Evolutionary conservation across 2,113 vertebrate genomes (phyloP), one percentile per base, ranked within the genome.

Genomic region (Nycticryphes semicollaris): DNA sequence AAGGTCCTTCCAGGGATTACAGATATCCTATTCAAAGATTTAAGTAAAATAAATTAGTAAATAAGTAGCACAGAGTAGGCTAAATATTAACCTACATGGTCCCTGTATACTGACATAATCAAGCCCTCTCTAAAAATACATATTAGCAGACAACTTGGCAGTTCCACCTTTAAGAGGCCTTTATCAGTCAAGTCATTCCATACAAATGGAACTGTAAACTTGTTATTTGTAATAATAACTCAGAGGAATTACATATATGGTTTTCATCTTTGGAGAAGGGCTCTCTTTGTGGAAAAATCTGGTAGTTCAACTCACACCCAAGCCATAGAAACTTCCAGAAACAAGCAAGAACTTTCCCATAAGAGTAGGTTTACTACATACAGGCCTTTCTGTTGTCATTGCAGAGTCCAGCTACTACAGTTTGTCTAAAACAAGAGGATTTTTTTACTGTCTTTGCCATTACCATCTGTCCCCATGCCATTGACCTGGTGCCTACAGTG

Each of bases 401-500:
- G 5, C 30, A 57, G 25, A 48, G 11, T 50, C 9, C 25, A 82
- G 21, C 12, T 79, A 53, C 25, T 39, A n/a, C 3, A 72, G 24
- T 21, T 24, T 68, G 10, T 68, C 35, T 56, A 51, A 82, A 72
- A 83, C 25, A 75, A 68, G 25, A 54, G 3, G 1, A n/a, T 3
- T 35, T 23, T 47, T 14, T 47, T 24, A 17, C 19, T 20, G 8
- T 5, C 10, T 70, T 81, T 82, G 10, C 33, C 16, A 6, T 35
- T 53, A 31, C 10, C 6, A 59, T n/a, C 22, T 25, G 11, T 54
- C 11, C 87, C 16, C 0, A 0, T 74, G 45, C 22, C 7, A 21
- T 6, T 95, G 37, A 63, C 9, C 28, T 67, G 37, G 22, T 50
- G 59, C 27, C 16, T 68, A 41, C 30, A 43, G 11, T 56, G 16